Conservation (phyloP, 2,113 vertebrate genomes). For the Thamnaconus septentrionalis region DNA sequence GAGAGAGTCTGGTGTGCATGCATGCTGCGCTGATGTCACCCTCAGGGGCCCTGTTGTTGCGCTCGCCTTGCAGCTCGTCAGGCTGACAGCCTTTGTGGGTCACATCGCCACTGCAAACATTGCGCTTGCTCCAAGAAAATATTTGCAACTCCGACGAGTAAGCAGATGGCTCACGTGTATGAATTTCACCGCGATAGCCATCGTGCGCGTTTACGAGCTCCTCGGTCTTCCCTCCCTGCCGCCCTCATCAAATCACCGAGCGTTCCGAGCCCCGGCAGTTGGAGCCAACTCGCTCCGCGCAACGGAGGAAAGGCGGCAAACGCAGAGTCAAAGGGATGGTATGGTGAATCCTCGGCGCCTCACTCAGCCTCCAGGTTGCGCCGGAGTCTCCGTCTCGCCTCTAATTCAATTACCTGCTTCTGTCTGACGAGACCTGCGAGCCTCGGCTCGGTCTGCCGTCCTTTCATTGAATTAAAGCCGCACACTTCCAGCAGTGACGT, state of each 20-base stretch:
- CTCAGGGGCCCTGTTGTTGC: background rate
- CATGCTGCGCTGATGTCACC: too few relatives aligned
- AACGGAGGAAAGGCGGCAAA: conserved; percentile 21
- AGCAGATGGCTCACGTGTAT: conserved; percentile 27
- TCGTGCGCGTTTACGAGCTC: conserved; percentile 39
- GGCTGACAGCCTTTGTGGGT: background rate
- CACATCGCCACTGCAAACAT: background rate
- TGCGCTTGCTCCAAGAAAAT: conserved; percentile 10
- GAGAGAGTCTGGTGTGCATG: too few relatives aligned
- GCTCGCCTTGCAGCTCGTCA: too few relatives aligned
- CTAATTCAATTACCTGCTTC: conserved; percentile 63
- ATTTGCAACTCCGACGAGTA: conserved; percentile 8
- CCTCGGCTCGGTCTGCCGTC: conserved; percentile 37
- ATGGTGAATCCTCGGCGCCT: conserved; percentile 36
- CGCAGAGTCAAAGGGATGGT: conserved; percentile 29
- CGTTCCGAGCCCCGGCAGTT: conserved; percentile 14
- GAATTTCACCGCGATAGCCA: conserved; percentile 45
- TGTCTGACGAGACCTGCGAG: conserved; percentile 41
- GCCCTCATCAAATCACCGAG: conserved; percentile 1
- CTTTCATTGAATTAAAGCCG: conserved; percentile 48
- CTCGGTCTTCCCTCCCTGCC: conserved; percentile 18
- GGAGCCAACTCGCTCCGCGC: conserved; percentile 15
- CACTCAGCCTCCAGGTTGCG: conserved; percentile 48
- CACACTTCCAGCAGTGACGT: conserved; percentile 11
- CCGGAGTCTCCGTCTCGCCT: conserved; percentile 33